phyloP scores from a whole-genome alignment of 1,140 invertebrate genomes.

The Drosophila repletoides region DNA sequence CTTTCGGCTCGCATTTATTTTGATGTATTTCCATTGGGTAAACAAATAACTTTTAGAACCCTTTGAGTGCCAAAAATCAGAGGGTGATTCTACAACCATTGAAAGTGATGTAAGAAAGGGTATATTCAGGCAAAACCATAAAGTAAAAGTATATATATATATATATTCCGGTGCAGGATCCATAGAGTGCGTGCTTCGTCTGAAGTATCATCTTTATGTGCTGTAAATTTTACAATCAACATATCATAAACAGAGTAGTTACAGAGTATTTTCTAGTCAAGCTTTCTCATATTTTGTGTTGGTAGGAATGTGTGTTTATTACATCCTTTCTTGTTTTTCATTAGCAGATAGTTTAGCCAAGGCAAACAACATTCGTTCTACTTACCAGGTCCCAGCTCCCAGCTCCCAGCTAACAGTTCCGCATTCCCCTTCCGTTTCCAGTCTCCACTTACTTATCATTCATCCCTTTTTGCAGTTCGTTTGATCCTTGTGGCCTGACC shows the following conservation, averaged over 20 bases:
- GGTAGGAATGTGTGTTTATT: not conserved
- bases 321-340: conserved; percentile 55
- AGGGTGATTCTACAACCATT: no score
- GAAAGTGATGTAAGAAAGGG: no score
- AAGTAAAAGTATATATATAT: no score
- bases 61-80: conserved; percentile 15
- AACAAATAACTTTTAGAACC: conserved; percentile 54
- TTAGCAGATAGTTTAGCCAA: conserved; percentile 66
- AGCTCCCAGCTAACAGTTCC: not conserved
- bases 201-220: no score
- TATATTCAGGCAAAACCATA: no score
- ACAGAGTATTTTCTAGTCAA: not conserved
- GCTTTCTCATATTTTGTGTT: not conserved
- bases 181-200: no score
- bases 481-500: conserved; percentile 29
- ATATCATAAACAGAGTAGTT: no score
- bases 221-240: no score
- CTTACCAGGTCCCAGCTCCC: not conserved
- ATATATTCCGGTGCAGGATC: no score
- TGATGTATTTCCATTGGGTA: conserved; percentile 70
- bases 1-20: conserved; percentile 65
- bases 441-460: not conserved
- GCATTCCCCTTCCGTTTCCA: not conserved
- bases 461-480: conserved; percentile 37
- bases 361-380: conserved; percentile 11